Evolutionary conservation across 2,797 vertebrate genomes (phyloP).

Genomic region (Thunnus albacares): DNA sequence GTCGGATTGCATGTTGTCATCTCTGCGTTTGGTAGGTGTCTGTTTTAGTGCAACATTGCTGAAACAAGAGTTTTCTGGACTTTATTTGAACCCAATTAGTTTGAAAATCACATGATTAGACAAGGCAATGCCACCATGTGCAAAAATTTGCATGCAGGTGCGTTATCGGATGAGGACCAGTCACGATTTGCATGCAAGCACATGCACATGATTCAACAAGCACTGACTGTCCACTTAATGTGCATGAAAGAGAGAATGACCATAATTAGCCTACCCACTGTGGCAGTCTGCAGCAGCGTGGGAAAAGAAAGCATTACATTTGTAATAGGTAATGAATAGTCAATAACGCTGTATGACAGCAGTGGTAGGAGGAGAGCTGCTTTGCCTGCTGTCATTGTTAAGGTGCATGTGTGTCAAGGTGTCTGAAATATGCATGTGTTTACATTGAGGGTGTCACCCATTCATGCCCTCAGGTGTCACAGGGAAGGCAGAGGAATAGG

Average conservation of each 20-base stretch:
- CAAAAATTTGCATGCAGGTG: conserved; percentile 45
- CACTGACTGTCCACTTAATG: conserved; percentile 22
- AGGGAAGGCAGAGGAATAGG: conserved; percentile 40
- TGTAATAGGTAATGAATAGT: conserved; percentile 27
- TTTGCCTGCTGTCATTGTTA: not conserved
- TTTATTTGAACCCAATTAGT: conserved; percentile 19
- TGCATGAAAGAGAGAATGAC: conserved; percentile 33
- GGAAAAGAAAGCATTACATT: conserved; percentile 22
- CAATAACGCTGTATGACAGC: conserved; percentile 3
- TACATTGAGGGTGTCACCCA: conserved; percentile 37
- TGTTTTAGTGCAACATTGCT: not conserved
- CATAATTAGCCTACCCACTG: conserved; percentile 25
- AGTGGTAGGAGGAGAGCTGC: not conserved
- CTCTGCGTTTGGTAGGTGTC: not conserved
- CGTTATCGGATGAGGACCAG: conserved; percentile 21
- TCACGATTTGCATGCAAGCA: conserved; percentile 50
- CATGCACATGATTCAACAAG: conserved; percentile 7
- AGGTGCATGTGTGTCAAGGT: conserved; percentile 8
- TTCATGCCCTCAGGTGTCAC: conserved; percentile 54
- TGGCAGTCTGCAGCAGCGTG: not conserved
- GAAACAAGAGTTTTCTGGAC: not conserved
- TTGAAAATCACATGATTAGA: conserved; percentile 8
- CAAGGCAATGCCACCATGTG: not conserved
- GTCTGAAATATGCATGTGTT: conserved; percentile 51
- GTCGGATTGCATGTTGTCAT: not conserved